Percentiles rank a stretch among this genome's conserved stretches.
Conservation (phyloP, 2,113 vertebrate species). For the Neotoma lepida region DNA sequence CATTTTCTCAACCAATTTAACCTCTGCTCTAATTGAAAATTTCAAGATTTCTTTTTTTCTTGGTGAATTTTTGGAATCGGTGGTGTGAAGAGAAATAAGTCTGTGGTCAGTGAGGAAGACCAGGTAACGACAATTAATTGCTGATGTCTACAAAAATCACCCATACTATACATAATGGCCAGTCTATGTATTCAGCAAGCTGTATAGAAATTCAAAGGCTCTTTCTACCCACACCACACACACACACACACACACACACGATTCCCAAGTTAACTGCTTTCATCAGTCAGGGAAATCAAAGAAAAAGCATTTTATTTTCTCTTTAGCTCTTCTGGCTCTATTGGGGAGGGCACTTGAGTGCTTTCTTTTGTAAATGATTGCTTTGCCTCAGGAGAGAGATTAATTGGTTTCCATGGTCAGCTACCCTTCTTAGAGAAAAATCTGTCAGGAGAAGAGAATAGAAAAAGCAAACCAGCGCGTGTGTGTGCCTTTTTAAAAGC, state of each 20-base stretch:
- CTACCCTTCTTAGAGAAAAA: slow-evolving; percentile 55
- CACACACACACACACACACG: background rate
- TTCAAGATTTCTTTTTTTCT: background rate
- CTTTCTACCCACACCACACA: background rate
- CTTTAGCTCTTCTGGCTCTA: background rate
- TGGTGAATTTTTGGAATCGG: background rate
- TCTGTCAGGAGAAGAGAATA: slow-evolving; percentile 30
- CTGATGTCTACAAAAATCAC: background rate
- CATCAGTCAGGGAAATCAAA: background rate
- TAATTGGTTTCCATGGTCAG: slow-evolving; percentile 61
- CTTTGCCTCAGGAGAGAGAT: slow-evolving; percentile 64
- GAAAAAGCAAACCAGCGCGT: background rate
- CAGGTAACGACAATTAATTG: background rate
- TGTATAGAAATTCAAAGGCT: background rate
- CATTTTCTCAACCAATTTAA: background rate
- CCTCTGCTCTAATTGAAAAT: background rate
- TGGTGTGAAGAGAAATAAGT: background rate
- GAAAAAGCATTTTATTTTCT: background rate
- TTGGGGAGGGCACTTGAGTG: background rate
- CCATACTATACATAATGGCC: background rate
- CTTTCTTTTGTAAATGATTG: slow-evolving; percentile 47
- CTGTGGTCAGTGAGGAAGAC: background rate
- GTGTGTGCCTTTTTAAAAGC: background rate
- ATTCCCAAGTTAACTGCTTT: background rate
- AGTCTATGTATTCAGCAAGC: background rate